Evolutionary conservation across 2,797 vertebrate genomes (phyloP).

Genomic region (Gambusia yucatana): DNA sequence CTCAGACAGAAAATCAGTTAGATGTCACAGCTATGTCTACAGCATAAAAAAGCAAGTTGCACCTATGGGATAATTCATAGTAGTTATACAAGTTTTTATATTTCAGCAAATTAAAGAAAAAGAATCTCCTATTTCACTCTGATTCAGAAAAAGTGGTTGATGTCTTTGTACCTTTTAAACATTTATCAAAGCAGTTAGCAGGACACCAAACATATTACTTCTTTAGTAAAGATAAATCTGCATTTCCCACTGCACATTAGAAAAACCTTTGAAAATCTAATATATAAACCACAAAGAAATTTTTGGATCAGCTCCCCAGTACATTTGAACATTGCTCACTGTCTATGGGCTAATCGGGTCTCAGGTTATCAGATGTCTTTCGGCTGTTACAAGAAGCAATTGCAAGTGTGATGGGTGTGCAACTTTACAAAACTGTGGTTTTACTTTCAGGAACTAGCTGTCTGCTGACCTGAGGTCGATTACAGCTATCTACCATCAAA

Average conservation of each 20-base stretch:
- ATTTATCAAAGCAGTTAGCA: neutral
- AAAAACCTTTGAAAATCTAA: neutral
- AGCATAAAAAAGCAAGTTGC: neutral
- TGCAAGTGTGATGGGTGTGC: neutral
- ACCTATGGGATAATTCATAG: neutral
- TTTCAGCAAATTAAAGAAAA: neutral
- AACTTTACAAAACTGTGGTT: neutral
- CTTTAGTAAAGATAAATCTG: neutral
- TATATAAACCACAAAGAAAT: neutral
- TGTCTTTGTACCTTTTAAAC: neutral
- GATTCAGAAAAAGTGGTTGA: neutral
- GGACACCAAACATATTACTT: neutral
- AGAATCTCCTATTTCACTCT: too few relatives aligned
- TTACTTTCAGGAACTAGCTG: neutral
- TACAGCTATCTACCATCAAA: neutral
- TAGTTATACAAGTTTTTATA: neutral
- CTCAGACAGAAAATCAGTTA: neutral
- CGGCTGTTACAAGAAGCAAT: neutral
- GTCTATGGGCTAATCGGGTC: neutral
- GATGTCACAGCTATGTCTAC: neutral
- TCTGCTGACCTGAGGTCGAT: neutral
- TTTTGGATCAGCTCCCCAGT: neutral
- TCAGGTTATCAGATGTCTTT: constrained; percentile 2
- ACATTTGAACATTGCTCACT: neutral
- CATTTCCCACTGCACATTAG: neutral